Evolutionary conservation across 2,113 vertebrate genomes (phyloP).

Genomic region (Calyptomena viridis): DNA sequence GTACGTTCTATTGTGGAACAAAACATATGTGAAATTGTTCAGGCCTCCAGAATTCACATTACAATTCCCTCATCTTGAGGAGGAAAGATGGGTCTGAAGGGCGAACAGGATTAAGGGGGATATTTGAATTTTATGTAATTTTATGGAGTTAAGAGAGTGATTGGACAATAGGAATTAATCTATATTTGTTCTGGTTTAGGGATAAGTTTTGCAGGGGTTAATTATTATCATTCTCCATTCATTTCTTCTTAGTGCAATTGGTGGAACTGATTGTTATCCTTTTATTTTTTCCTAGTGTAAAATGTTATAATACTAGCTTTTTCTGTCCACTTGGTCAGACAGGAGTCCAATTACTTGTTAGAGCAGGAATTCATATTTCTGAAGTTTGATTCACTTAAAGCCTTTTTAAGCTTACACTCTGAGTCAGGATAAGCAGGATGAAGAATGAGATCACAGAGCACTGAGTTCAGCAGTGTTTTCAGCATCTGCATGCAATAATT

Average conservation of each 20-base stretch:
- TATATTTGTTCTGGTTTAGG: not conserved
- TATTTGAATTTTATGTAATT: not conserved
- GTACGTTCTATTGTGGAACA: not conserved
- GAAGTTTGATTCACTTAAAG: not conserved
- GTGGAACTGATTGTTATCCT: not conserved
- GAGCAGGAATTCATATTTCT: not conserved
- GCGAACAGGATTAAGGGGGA: not conserved
- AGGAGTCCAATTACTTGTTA: not conserved
- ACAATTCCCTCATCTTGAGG: not conserved
- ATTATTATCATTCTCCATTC: not conserved
- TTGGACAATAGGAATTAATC: not conserved
- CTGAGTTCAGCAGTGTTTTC: conserved; percentile 21
- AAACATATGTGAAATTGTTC: not conserved
- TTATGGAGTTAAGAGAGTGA: not conserved
- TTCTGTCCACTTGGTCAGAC: not conserved
- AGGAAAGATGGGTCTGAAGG: not conserved
- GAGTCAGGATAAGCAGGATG: not conserved
- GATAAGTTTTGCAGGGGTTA: not conserved
- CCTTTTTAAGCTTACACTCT: not conserved
- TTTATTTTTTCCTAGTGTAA: not conserved
- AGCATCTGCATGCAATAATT: not conserved
- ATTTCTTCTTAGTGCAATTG: not conserved
- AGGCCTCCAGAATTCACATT: not conserved
- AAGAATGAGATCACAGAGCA: not conserved
- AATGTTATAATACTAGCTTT: not conserved